Percentiles rank a stretch among this genome's conserved stretches.
phyloP scores from a whole-genome alignment of 2,113 vertebrate genomes.

The Galeopterus variegatus region DNA sequence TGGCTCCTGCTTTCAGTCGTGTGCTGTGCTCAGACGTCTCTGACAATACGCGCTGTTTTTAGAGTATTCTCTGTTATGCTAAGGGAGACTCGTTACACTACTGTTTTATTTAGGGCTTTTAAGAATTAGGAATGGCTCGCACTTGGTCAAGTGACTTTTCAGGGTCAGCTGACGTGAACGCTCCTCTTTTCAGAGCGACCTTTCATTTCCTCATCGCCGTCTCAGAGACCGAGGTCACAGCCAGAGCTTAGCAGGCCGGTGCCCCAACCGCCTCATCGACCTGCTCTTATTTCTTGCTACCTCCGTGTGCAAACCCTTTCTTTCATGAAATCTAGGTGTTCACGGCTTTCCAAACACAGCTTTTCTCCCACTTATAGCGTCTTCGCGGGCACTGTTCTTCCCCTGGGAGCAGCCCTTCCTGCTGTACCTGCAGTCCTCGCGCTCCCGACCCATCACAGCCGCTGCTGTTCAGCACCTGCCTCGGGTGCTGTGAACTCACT shows the following conservation, averaged over 20 bases:
- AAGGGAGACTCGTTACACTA: too few relatives aligned
- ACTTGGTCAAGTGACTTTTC: neutral
- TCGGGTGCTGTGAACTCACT: too few relatives aligned
- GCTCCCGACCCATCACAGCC: neutral
- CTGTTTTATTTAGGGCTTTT: neutral
- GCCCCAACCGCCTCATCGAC: neutral
- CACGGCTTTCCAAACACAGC: neutral
- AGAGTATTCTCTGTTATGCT: neutral
- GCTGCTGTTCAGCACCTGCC: neutral
- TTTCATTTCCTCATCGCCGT: neutral
- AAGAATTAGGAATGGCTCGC: neutral
- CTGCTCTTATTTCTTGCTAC: neutral
- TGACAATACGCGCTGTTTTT: neutral
- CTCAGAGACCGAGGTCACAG: neutral
- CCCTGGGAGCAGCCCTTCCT: accelerated
- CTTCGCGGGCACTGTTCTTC: too few relatives aligned
- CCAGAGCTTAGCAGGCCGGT: neutral
- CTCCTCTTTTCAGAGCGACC: neutral
- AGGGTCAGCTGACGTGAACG: neutral
- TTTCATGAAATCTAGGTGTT: neutral
- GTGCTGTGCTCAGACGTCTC: neutral
- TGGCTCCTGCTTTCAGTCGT: neutral
- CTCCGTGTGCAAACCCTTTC: neutral
- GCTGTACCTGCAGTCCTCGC: neutral
- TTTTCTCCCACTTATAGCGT: too few relatives aligned